Evolutionary conservation across 2,888 invertebrate genomes (phyloP), one percentile per base, ranked within the genome.

Genomic region (Netelia virgata): DNA sequence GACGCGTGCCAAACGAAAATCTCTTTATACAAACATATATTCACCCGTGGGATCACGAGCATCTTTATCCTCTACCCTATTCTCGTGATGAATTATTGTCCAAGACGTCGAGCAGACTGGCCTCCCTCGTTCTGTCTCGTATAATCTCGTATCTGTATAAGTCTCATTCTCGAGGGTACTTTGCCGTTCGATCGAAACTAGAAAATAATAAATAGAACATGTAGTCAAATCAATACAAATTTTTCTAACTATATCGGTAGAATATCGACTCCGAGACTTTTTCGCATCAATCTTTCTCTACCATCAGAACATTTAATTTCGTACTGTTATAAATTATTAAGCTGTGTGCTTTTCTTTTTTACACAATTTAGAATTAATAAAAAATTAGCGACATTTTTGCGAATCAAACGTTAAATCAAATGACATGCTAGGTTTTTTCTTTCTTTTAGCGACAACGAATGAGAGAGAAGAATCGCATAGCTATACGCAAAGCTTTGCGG

Each of bases 371-470:
- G 43, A 16, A 20, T 66, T 14, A 69, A 50, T 36, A 28, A 16
- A 36, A 55, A 36, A 36, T 47, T 18, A 36, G 57, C 20, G 47
- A 47, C 69, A 81, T 63, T 63, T 63, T 66, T 14, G 59, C 66
- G 23, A 41, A 36, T 10, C 11, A 61, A 50, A 18, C 91, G 91
- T 92, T 91, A 91, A 92, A 92, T 92, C 91, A 91, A 91, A 91
- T 92, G 91, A 92, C 90, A 88, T 90, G 89, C 90, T 89, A 90
- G 90, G 92, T 93, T 91, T 90, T 91, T 91, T 91, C 90, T 91
- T 92, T 92, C 91, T 90, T 91, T 92, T 91, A 91, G 91, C 92
- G 91, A 91, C 78, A 66, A 73, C 72, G 61, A 41, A 68, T 11
- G 41, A 53, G 50, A 57, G 47, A 43, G 50, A 18, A n/a, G 36